Percentiles rank a stretch among this genome's conserved stretches.
Evolutionary conservation across 2,797 vertebrate species (phyloP).

Genomic region (Mormyrus hasselquistii): DNA sequence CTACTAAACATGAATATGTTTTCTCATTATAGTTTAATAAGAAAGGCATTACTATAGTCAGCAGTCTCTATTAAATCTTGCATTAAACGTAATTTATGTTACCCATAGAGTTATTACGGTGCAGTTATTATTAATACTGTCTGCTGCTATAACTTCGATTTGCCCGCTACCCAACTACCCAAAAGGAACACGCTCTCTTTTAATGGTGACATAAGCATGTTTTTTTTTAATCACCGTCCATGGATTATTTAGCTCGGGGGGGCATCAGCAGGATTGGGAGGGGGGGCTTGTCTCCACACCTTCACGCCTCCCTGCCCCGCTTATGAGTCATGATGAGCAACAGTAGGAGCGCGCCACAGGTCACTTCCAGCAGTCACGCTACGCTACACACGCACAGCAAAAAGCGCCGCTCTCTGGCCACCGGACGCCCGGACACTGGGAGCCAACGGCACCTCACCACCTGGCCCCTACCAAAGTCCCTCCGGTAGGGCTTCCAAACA

Average conservation of each 20-base stretch:
- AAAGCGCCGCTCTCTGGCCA: neutral
- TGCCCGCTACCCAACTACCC: neutral
- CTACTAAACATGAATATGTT: constrained; percentile 8
- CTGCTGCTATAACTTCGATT: neutral
- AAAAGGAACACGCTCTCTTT: neutral
- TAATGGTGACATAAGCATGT: constrained; percentile 32
- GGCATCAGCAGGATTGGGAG: neutral
- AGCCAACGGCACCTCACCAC: too few species aligned
- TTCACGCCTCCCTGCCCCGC: neutral
- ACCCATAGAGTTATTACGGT: neutral
- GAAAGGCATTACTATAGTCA: constrained; percentile 4
- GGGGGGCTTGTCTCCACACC: constrained; percentile 9
- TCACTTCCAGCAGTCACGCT: neutral
- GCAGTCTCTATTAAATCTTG: neutral
- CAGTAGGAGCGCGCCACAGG: neutral
- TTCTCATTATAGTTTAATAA: constrained; percentile 22
- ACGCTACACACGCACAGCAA: neutral
- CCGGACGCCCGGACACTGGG: neutral
- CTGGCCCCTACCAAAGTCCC: neutral
- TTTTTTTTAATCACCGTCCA: constrained; percentile 19
- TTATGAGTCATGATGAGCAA: constrained; percentile 7
- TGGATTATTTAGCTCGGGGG: constrained; percentile 24
- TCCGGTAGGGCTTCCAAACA: too few species aligned
- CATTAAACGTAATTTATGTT: neutral
- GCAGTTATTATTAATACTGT: constrained; percentile 1